Percentiles rank a stretch among this genome's conserved stretches.
Evolutionary conservation across 2,888 invertebrate species (phyloP).

Genomic region (Drosophila anceps): DNA sequence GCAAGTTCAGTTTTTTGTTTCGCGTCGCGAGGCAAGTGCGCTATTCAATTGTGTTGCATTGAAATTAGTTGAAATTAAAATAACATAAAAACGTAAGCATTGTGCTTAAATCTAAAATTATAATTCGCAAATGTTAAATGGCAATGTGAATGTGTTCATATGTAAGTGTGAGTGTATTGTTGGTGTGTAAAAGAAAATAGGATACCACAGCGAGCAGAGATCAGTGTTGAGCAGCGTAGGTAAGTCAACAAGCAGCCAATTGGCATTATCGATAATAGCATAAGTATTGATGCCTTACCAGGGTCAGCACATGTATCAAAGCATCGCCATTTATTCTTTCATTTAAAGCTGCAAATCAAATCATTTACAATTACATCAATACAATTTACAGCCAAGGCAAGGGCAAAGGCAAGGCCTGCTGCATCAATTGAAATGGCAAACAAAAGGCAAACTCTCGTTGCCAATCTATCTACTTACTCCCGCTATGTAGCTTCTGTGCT

Average conservation of each 20-base stretch:
- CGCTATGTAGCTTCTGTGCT: slow-evolving; percentile 11
- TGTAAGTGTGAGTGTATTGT: slow-evolving; percentile 1
- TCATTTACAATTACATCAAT: slow-evolving; percentile 39
- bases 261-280: slow-evolving; percentile 3
- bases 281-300: slow-evolving; percentile 10
- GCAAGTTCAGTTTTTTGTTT: slow-evolving; percentile 46
- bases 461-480: slow-evolving; percentile 23
- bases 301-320: neutral
- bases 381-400: slow-evolving; percentile 22
- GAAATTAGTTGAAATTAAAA: slow-evolving; percentile 27
- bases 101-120: slow-evolving; percentile 7
- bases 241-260: slow-evolving; percentile 22
- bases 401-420: slow-evolving; percentile 20
- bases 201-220: neutral
- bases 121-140: neutral
- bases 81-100: slow-evolving; percentile 13
- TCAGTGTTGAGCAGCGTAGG: slow-evolving; percentile 33
- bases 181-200: neutral
- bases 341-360: slow-evolving; percentile 21
- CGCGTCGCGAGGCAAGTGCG: slow-evolving; percentile 41
- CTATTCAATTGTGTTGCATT: slow-evolving; percentile 34
- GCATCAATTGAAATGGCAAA: slow-evolving; percentile 33
- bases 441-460: slow-evolving; percentile 32
- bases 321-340: neutral
- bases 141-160: slow-evolving; percentile 2